phyloP scores from a whole-genome alignment of 2,113 vertebrate genomes.

The Dipodomys merriami region DNA sequence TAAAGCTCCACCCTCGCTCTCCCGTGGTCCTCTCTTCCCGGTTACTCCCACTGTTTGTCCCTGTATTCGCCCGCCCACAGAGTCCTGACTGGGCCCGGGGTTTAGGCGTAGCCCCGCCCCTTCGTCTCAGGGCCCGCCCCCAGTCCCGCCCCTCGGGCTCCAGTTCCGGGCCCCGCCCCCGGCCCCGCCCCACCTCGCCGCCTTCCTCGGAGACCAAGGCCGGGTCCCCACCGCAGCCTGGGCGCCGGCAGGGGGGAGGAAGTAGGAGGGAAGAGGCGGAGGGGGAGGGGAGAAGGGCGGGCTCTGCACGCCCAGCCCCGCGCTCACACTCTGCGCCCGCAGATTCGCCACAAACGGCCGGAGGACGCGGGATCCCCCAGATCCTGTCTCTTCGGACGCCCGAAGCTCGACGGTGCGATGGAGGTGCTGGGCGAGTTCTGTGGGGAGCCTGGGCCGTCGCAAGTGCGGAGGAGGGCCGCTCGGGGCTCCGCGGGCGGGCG shows the following conservation, averaged over 20 bases:
- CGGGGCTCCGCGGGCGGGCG: not conserved
- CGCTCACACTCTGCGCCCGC: constrained; percentile 65
- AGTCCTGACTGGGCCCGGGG: not conserved
- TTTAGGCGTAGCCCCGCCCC: not conserved
- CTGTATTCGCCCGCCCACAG: not conserved
- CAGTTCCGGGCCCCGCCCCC: constrained; percentile 49
- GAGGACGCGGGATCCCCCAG: too few relatives aligned
- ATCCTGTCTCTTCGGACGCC: not conserved
- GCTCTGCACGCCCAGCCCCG: constrained; percentile 62
- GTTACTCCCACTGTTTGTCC: too few relatives aligned
- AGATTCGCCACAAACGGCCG: constrained; percentile 81
- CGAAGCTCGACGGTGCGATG: not conserved
- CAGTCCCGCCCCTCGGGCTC: not conserved
- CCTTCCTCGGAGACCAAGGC: constrained; percentile 49
- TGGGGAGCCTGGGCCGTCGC: not conserved
- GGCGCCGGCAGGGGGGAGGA: constrained; percentile 61
- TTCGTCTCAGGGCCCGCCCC: not conserved
- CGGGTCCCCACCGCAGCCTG: constrained; percentile 55
- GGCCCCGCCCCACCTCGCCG: constrained; percentile 35
- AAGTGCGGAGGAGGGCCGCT: not conserved
- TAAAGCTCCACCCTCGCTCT: not conserved
- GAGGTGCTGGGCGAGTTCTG: not conserved
- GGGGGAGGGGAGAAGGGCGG: constrained; percentile 77
- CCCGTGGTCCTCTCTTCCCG: not conserved
- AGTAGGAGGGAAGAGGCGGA: constrained; percentile 8